Conservation (phyloP, 2,797 vertebrate species). For the Scarus forsteni region DNA sequence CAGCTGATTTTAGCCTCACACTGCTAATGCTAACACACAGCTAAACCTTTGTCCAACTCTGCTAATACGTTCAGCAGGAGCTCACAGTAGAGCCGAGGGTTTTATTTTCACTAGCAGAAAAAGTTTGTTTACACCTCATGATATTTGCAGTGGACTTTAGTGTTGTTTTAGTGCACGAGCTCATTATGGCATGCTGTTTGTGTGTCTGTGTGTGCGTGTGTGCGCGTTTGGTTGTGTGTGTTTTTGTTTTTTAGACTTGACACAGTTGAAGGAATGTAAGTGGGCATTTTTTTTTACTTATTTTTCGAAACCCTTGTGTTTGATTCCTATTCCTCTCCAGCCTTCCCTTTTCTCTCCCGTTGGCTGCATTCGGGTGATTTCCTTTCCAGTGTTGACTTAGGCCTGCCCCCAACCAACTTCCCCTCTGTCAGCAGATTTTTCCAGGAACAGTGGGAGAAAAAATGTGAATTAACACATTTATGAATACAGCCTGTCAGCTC, state of each 20-base stretch:
- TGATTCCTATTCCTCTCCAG: slow-evolving; percentile 2
- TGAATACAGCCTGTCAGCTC: slow-evolving; percentile 20
- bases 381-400: slow-evolving; percentile 7
- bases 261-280: slow-evolving; percentile 97
- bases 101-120: slow-evolving; percentile 36
- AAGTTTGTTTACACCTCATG: slow-evolving; percentile 37
- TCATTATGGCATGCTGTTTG: slow-evolving; percentile 90
- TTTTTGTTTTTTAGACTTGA: slow-evolving; percentile 92
- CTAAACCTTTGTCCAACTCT: slow-evolving; percentile 31
- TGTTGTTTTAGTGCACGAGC: slow-evolving; percentile 81
- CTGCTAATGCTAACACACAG: slow-evolving; percentile 68
- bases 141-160: slow-evolving; percentile 23
- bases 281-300: slow-evolving; percentile 87
- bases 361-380: slow-evolving; percentile 33
- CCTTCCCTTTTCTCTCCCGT: slow-evolving; percentile 12
- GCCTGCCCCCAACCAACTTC: slow-evolving; percentile 10
- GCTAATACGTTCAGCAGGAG: slow-evolving; percentile 46
- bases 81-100: slow-evolving; percentile 17
- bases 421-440: slow-evolving; percentile 31
- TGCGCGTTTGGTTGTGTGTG: slow-evolving; percentile 57
- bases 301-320: slow-evolving; percentile 61
- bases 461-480: slow-evolving; percentile 8
- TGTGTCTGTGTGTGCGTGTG: slow-evolving; percentile 75
- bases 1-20: slow-evolving; percentile 35
- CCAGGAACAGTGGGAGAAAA: slow-evolving; percentile 26